Conservation (phyloP, 2,888 invertebrate genomes). For the Apamea crenata region DNA sequence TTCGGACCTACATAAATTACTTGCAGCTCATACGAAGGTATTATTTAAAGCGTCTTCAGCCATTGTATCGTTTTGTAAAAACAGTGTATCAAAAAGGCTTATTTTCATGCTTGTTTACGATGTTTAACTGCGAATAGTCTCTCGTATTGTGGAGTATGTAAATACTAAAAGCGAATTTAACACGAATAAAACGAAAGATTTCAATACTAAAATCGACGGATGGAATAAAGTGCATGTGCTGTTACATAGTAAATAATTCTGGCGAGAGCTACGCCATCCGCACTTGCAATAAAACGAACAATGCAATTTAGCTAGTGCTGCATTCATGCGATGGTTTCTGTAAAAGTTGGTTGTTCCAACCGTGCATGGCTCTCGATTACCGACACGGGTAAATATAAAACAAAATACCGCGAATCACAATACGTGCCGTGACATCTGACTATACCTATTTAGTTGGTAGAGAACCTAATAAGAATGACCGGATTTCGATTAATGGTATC, state of each 20-base stretch:
- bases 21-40: conserved; percentile 24
- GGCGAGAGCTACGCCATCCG: conserved; percentile 84
- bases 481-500: conserved; percentile 21
- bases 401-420: conserved; percentile 73
- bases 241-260: conserved; percentile 89
- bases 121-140: conserved; percentile 27
- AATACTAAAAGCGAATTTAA: conserved; percentile 68
- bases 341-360: conserved; percentile 79
- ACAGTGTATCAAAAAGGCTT: conserved; percentile 8
- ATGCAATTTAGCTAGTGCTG: conserved; percentile 88
- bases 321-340: conserved; percentile 84
- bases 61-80: conserved; percentile 28
- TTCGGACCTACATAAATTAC: conserved; percentile 55
- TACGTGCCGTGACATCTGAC: conserved; percentile 52
- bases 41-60: conserved; percentile 25
- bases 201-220: conserved; percentile 83
- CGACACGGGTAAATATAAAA: conserved; percentile 71
- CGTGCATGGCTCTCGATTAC: conserved; percentile 75
- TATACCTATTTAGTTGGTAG: conserved; percentile 9
- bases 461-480: background rate
- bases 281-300: conserved; percentile 89
- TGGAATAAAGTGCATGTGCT: conserved; percentile 87
- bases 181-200: conserved; percentile 79
- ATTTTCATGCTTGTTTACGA: conserved; percentile 22
- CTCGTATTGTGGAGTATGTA: conserved; percentile 40